Percentiles rank a stretch among this genome's conserved stretches.
These are phyloP conservation scores for Hestina assimilis DNA, from an alignment of 1,140 invertebrate species.

Conservation along the genomic window DNA sequence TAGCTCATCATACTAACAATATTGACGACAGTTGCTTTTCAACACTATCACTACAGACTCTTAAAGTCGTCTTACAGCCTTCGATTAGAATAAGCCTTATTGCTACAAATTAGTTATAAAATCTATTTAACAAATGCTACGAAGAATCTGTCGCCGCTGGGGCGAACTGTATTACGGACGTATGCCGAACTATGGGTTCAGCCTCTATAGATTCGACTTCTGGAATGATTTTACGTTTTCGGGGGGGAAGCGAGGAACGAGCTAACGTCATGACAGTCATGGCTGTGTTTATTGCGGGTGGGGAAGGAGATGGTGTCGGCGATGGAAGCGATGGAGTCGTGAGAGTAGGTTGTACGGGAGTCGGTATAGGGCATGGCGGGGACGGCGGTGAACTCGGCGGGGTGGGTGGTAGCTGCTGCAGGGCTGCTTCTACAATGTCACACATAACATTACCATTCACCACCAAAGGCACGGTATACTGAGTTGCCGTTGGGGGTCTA, in stretches of 20 bases:
- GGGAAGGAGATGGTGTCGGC: constrained; percentile 37
- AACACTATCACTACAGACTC: constrained; percentile 38
- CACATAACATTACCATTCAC: constrained; percentile 82
- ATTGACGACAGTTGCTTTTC: constrained; percentile 21
- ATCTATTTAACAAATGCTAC: constrained; percentile 33
- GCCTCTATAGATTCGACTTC: constrained; percentile 48
- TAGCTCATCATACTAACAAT: constrained; percentile 15
- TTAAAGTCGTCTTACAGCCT: constrained; percentile 40
- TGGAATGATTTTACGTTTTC: constrained; percentile 88
- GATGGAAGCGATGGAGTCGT: constrained; percentile 28
- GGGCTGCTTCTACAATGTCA: constrained; percentile 85
- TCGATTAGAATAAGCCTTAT: constrained; percentile 43
- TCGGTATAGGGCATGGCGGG: constrained; percentile 42
- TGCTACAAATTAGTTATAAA: constrained; percentile 18
- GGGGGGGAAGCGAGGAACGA: constrained; percentile 84
- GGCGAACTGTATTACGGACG: constrained; percentile 90
- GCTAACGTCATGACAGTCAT: constrained; percentile 73
- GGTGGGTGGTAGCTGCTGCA: constrained; percentile 81
- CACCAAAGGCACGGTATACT: constrained; percentile 45
- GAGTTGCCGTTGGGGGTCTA: constrained; percentile 52
- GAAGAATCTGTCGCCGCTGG: constrained; percentile 75
- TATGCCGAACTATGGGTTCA: constrained; percentile 79
- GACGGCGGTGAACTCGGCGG: constrained; percentile 83
- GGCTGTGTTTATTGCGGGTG: constrained; percentile 59
- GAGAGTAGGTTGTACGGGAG: constrained; percentile 20